Percentiles rank a stretch among this genome's conserved stretches.
These are phyloP conservation scores for Eupristina koningsbergeri DNA, from an alignment of 1,140 invertebrate species.

Conservation along the genomic window DNA sequence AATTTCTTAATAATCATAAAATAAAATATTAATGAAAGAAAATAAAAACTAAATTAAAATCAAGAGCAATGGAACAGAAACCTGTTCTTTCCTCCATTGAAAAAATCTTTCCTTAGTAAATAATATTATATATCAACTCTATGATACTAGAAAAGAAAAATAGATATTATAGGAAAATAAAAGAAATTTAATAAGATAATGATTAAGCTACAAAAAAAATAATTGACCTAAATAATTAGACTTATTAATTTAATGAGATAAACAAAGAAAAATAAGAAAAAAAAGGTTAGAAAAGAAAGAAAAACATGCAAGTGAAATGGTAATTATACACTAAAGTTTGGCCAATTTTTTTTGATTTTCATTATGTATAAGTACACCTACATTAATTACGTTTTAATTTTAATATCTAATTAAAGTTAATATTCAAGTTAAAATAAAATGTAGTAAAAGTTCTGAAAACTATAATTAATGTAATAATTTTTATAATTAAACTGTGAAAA, in stretches of 20 bases:
- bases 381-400: background rate
- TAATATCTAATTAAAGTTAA: background rate
- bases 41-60: background rate
- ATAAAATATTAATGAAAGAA: background rate
- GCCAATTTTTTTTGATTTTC: background rate
- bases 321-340: background rate
- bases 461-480: too few species aligned
- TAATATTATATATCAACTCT: background rate
- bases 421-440: too few species aligned
- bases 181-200: too few species aligned
- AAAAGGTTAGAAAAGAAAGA: background rate
- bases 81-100: background rate
- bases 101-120: background rate
- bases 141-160: background rate
- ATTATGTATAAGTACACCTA: background rate
- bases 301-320: background rate
- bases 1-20: conserved; percentile 53
- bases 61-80: background rate
- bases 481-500: too few species aligned
- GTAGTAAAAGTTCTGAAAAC: too few species aligned
- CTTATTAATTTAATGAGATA: background rate
- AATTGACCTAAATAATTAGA: too few species aligned
- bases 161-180: background rate
- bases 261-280: background rate
- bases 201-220: too few species aligned